Percentiles rank a stretch among this genome's conserved stretches.
phyloP scores from a whole-genome alignment of 2,888 invertebrate genomes.

The Eupithecia tripunctaria region DNA sequence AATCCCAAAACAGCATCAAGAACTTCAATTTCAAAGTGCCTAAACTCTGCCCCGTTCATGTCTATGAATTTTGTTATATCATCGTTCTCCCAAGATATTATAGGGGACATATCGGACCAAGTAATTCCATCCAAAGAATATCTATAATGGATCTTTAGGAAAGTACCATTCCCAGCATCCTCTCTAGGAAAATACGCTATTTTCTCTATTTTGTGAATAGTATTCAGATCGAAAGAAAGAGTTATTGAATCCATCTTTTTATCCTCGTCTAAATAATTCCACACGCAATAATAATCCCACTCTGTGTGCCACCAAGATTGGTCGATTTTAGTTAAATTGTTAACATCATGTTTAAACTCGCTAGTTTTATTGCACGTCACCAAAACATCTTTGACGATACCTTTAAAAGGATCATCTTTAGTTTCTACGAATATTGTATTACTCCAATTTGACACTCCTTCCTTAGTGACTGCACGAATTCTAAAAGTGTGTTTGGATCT shows the following conservation, averaged over 20 bases:
- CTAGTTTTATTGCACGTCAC: slow-evolving; percentile 59
- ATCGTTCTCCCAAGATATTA: slow-evolving; percentile 54
- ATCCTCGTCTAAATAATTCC: slow-evolving; percentile 36
- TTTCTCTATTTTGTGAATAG: slow-evolving; percentile 56
- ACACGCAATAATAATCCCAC: slow-evolving; percentile 43
- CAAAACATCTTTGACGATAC: slow-evolving; percentile 55
- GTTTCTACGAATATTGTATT: slow-evolving; percentile 55
- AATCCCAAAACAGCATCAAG: slow-evolving; percentile 61
- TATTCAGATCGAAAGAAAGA: slow-evolving; percentile 58
- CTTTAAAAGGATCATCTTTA: slow-evolving; percentile 56
- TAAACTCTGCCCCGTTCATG: slow-evolving; percentile 53
- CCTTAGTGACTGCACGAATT: slow-evolving; percentile 59
- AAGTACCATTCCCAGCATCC: slow-evolving; percentile 69
- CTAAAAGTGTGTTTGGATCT: slow-evolving; percentile 62
- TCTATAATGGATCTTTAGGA: slow-evolving; percentile 61
- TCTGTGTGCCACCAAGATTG: slow-evolving; percentile 59
- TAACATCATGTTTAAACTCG: slow-evolving; percentile 54
- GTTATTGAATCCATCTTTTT: slow-evolving; percentile 49
- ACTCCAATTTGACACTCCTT: slow-evolving; percentile 70
- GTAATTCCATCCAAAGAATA: slow-evolving; percentile 55
- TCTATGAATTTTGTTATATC: slow-evolving; percentile 56
- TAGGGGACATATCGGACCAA: slow-evolving; percentile 59
- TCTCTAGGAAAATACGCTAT: slow-evolving; percentile 66
- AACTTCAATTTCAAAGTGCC: slow-evolving; percentile 61
- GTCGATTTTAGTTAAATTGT: slow-evolving; percentile 52